These are phyloP conservation scores for Climacteris rufus DNA, from an alignment of 2,113 vertebrate species.

Conservation along the genomic window DNA sequence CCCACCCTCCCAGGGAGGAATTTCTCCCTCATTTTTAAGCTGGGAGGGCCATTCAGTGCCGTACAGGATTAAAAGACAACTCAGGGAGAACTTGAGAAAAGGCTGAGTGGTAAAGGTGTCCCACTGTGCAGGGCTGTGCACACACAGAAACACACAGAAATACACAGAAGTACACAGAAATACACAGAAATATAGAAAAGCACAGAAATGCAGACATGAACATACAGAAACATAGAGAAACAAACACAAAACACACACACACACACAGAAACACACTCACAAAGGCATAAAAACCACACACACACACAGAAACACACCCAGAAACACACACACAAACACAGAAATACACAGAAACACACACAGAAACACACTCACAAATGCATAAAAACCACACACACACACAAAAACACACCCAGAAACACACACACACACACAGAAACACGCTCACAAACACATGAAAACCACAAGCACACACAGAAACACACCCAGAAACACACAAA, in stretches of 20 bases:
- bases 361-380: not conserved
- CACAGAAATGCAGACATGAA: no score
- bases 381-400: no score
- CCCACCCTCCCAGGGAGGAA: not conserved
- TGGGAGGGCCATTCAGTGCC: not conserved
- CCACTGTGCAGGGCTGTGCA: accelerated
- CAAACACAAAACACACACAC: not conserved
- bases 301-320: not conserved
- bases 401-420: not conserved
- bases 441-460: not conserved
- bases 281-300: not conserved
- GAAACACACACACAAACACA: not conserved
- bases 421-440: accelerated
- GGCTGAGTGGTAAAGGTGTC: not conserved
- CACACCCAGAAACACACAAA: not conserved
- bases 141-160: no score
- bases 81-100: not conserved
- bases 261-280: not conserved
- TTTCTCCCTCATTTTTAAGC: not conserved
- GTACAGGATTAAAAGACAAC: no score
- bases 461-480: not conserved
- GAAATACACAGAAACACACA: not conserved
- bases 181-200: no score
- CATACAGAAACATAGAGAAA: not conserved
- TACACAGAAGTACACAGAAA: no score